Conservation (phyloP, 2,797 vertebrate genomes). For the Spinus olivaceus region DNA sequence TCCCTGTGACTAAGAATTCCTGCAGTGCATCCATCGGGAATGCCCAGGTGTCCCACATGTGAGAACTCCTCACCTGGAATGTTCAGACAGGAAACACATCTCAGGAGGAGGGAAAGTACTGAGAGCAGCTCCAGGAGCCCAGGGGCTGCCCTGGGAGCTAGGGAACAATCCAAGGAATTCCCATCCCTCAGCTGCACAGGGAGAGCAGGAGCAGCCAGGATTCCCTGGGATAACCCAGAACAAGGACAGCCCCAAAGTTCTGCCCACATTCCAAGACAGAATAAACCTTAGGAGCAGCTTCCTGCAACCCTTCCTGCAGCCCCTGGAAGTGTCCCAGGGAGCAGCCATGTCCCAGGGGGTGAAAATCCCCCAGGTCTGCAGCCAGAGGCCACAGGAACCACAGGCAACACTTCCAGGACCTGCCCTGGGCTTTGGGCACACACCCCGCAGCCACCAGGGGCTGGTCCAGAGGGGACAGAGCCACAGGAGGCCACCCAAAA, state of each 20-base stretch:
- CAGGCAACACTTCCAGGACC: neutral
- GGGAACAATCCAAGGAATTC: neutral
- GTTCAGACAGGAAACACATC: neutral
- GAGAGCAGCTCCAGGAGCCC: neutral
- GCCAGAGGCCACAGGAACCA: neutral
- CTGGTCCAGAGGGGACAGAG: neutral
- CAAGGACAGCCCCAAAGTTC: neutral
- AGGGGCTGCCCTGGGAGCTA: neutral
- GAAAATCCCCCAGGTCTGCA: neutral
- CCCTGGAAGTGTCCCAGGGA: neutral
- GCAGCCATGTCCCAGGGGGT: neutral
- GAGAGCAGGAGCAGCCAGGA: neutral
- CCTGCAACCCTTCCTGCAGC: neutral
- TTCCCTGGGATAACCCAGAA: neutral
- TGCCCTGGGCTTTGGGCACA: neutral
- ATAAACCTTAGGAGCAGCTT: neutral
- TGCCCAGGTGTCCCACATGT: accelerated
- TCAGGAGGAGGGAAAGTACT: neutral
- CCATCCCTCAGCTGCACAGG: neutral
- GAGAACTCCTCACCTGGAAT: neutral
- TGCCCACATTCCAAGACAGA: neutral
- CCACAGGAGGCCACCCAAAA: neutral
- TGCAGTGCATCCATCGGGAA: neutral
- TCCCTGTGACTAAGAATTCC: neutral
- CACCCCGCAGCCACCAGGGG: neutral